These are phyloP conservation scores for Drosophila burlai DNA, from an alignment of 1,140 invertebrate species.

Conservation along the genomic window DNA sequence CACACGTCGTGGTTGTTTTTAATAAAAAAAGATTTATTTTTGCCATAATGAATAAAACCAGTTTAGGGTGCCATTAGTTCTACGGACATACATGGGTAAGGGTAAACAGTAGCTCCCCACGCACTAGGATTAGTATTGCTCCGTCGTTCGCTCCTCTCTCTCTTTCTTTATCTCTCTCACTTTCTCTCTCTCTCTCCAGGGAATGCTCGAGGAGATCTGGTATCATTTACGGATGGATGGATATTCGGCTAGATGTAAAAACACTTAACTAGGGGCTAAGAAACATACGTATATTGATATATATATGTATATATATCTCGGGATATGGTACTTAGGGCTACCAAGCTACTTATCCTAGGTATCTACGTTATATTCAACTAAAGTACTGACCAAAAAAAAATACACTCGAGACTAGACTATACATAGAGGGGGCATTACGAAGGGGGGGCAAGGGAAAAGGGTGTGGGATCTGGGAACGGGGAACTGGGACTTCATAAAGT, in stretches of 20 bases:
- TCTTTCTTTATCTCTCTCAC: background rate
- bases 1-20: background rate
- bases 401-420: constrained; percentile 79
- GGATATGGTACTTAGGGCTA: constrained; percentile 38
- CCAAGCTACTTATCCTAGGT: constrained; percentile 32
- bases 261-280: constrained; percentile 44
- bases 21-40: constrained; percentile 49
- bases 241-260: constrained; percentile 50
- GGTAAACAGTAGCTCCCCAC: constrained; percentile 15
- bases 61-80: constrained; percentile 47
- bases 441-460: background rate
- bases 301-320: constrained; percentile 1
- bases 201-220: constrained; percentile 6
- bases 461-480: background rate
- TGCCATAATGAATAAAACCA: constrained; percentile 55
- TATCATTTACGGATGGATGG: constrained; percentile 10
- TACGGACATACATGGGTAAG: constrained; percentile 40
- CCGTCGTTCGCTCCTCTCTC: constrained; percentile 1
- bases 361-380: constrained; percentile 45
- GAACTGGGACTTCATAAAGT: constrained; percentile 3
- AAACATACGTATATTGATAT: constrained; percentile 3
- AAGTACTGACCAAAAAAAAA: constrained; percentile 46
- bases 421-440: constrained; percentile 30
- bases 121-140: constrained; percentile 14
- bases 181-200: background rate